Evolutionary conservation across 2,113 vertebrate genomes (phyloP), one percentile per base, ranked within the genome.

Genomic region (Nipponia nippon): DNA sequence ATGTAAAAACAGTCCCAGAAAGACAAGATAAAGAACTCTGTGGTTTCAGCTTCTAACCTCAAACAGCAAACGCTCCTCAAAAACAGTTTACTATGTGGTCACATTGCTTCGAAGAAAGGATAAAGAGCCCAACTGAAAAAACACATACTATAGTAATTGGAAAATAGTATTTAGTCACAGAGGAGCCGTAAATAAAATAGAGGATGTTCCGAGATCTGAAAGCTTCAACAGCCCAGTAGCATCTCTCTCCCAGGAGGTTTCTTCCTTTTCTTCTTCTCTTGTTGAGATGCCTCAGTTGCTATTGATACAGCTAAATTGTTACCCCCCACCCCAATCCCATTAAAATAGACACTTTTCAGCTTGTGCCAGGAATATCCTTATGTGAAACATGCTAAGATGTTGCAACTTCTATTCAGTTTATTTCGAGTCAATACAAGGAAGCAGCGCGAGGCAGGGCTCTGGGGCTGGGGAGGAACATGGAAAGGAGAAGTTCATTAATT

Each of bases 41-140:
- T 82, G 96, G 96, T 95, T 97, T 96, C 72, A 26, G 29, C 73
- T 95, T 44, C 71, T 93, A 91, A 97, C 95, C 96, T 96, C 97
- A 97, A 95, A 59, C 91, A 94, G 84, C 38, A 82, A 97, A 85
- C 14, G 3, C 87, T 83, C 92, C 95, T 93, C 93, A 89, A 83
- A 97, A 95, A 82, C 95, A 92, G 82, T 90, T 93, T 90, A 86
- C 82, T 70, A 0, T 67, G 65, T 2, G 82, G 93, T 76, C 40
- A 50, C 1, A 2, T 81, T 84, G 42, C 86, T 94, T 96, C 34
- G 7, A 89, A 95, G 87, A 76, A 78, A 93, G 81, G 66, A 42
- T 83, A 87, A 83, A 70, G 58, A 94, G 29, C 20, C 36, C 84
- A 95, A 91, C 84, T 50, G 78, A 73, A 89, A 73, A 72, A 86